phyloP scores from a whole-genome alignment of 2,888 invertebrate genomes.

The Dione juno region DNA sequence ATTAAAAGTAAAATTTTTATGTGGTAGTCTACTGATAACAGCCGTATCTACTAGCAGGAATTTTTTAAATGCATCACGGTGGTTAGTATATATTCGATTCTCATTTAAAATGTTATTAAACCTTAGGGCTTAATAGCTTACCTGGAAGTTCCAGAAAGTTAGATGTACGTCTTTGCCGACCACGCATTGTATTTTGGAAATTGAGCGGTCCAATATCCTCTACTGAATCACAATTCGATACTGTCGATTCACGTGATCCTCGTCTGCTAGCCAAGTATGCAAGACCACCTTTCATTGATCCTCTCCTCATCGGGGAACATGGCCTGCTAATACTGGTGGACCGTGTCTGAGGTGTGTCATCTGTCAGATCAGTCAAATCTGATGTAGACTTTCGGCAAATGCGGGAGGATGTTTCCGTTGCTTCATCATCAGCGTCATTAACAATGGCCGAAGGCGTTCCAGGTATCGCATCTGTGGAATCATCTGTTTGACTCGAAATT shows the following conservation, averaged over 20 bases:
- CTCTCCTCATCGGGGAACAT: slow-evolving; percentile 87
- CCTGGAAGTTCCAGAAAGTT: slow-evolving; percentile 94
- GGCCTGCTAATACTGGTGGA: slow-evolving; percentile 85
- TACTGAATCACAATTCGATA: slow-evolving; percentile 85
- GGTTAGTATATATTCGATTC: too few species aligned
- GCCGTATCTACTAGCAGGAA: too few species aligned
- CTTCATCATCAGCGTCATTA: slow-evolving; percentile 76
- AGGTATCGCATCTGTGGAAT: slow-evolving; percentile 72
- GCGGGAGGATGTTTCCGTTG: slow-evolving; percentile 73
- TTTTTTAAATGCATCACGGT: too few species aligned
- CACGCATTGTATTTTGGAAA: slow-evolving; percentile 90
- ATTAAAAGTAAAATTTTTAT: too few species aligned
- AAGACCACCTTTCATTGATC: slow-evolving; percentile 87
- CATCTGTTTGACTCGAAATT: slow-evolving; percentile 78
- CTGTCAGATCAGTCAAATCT: slow-evolving; percentile 86
- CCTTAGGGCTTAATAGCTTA: too few species aligned
- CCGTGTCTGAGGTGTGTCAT: slow-evolving; percentile 83
- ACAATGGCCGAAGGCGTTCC: slow-evolving; percentile 71
- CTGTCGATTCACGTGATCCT: slow-evolving; percentile 91
- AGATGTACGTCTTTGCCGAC: slow-evolving; percentile 91
- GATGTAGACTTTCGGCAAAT: slow-evolving; percentile 90
- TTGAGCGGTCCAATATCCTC: slow-evolving; percentile 92
- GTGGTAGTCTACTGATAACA: too few species aligned
- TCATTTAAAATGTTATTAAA: too few species aligned
- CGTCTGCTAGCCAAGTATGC: slow-evolving; percentile 93